Base-by-base conservation (phyloP, 2,113 vertebrate species). In the Chaenocephalus aceratus region DNA sequence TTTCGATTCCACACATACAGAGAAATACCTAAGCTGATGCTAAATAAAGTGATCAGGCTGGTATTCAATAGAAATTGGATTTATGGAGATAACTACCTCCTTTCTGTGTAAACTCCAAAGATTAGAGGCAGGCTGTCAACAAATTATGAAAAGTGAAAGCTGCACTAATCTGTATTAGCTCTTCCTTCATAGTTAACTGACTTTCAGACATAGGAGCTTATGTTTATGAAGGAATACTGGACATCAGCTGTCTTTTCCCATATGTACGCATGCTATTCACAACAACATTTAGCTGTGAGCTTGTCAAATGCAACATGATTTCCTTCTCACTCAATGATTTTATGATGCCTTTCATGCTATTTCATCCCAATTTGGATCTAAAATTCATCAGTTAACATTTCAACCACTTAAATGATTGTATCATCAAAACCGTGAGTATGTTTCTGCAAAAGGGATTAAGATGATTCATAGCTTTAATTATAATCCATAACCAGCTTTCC, bases 401-500 rank as follows among this genome's bases (percentile, higher is more conserved):
- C n/a, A 80, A 44, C n/a, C 11, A 52, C 11, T 12, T 44, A 58
- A 75, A 69, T 66, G 73, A 91, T 79, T 64, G 2, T 79, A 81
- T 90, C 86, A 77, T 87, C 60, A 84, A 78, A 87, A 78, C 44
- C 34, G 23, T 2, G 10, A 60, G 63, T 59, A 54, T 79, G 83
- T 78, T 64, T 12, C 53, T 59, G 58, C n/a, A 7, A 80, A 65
- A 69, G 34, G 3, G 75, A 84, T 86, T 84, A 81, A 79, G 26
- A 77, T 72, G 58, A 77, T 15, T 77, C 23, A 57, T 75, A 72
- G 67, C 72, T 84, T 82, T 75, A 78, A 84, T 89, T 83, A 79
- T 60, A 73, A 70, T 84, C 46, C 58, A 63, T 77, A 74, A 75
- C 72, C 15, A 2, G 63, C 69, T 79, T 84, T 41, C 10, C 18